Evolutionary conservation across 2,888 invertebrate genomes (phyloP).

Genomic region (Lasioglossum malachurum): DNA sequence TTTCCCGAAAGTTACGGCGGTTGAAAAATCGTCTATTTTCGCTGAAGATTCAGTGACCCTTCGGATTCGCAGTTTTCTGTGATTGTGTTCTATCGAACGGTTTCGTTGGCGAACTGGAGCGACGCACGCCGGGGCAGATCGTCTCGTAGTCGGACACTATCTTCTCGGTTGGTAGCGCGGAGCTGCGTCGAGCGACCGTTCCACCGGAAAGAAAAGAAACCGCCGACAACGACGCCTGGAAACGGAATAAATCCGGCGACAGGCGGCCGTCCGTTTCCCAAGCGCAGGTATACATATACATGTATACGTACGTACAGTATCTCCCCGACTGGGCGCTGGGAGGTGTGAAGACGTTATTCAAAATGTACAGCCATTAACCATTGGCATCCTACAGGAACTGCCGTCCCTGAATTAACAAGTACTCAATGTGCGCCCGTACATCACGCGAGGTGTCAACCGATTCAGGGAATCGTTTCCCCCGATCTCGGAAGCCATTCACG

Average conservation of each 20-base stretch:
- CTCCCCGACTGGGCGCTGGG: background rate
- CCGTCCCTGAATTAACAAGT: constrained; percentile 82
- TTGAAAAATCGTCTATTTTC: rapidly evolving
- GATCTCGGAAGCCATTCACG: constrained; percentile 79
- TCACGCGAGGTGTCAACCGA: constrained; percentile 81
- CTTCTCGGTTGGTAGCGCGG: background rate
- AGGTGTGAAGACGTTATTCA: constrained; percentile 80
- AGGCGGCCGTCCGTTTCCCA: constrained; percentile 56
- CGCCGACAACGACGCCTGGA: constrained; percentile 21
- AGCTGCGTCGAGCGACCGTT: background rate
- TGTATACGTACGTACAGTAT: background rate
- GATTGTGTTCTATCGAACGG: background rate
- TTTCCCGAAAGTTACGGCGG: background rate
- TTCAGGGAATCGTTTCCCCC: constrained; percentile 81
- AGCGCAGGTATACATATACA: constrained; percentile 50
- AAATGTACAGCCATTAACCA: constrained; percentile 81
- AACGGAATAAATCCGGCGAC: constrained; percentile 46
- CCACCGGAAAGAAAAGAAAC: background rate
- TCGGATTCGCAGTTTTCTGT: background rate
- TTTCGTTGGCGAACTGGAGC: background rate
- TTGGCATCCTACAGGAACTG: constrained; percentile 80
- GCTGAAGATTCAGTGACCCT: background rate
- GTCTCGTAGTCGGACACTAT: background rate
- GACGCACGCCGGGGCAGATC: constrained; percentile 8
- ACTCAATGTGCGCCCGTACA: constrained; percentile 79